Base-by-base conservation (phyloP, 2,797 vertebrate genomes). In the Megalops cyprinoides region DNA sequence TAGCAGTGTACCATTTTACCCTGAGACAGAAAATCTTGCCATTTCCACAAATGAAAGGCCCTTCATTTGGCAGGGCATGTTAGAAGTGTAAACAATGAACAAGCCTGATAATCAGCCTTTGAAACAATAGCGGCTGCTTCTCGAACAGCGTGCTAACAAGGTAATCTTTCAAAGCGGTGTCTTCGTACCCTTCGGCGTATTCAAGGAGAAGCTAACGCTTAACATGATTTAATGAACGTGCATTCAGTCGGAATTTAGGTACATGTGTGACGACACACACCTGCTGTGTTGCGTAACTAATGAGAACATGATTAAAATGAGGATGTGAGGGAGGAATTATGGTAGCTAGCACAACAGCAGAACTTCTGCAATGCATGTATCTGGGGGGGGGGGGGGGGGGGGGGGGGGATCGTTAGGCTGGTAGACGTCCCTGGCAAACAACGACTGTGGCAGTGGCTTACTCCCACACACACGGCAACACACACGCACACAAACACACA, bases 201-300 rank as follows among this genome's bases (percentile, higher is more conserved):
- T 69, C 65, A 69, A 69, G 65, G 65, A 44, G 67, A 71, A 8
- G 20, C 39, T 44, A 42, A 18, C 65, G 42, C 65, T 71, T 42
- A 71, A 71, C 67, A 9, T 71, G 67, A 71, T 71, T 44, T 71
- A 71, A 71, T 71, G 67, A 42, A 14, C 39, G 2, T 71, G 37
- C 10, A 15, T 15, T 71, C 67, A 71, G 20, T 7, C 6, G 20
- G 34, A 42, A 44, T 71, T 42, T 71, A 71, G 67, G 67, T 44
- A 71, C 39, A 44, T 2, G 9, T 44, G 67, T 71, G 44, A 71
- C 12, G 39, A 65, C 44, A 37, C 67, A 69, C 65, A 44, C 67
- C 67, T n/a, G 67, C 67, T 71, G 18, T 2, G 23, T 23, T 42
- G 37, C 18, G 20, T 44, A 71, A 71, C 67, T 71, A 71, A 71